Evolutionary conservation across 2,888 invertebrate species (phyloP), one percentile per base, ranked within the genome.

Genomic region (Sialis lutaria): DNA sequence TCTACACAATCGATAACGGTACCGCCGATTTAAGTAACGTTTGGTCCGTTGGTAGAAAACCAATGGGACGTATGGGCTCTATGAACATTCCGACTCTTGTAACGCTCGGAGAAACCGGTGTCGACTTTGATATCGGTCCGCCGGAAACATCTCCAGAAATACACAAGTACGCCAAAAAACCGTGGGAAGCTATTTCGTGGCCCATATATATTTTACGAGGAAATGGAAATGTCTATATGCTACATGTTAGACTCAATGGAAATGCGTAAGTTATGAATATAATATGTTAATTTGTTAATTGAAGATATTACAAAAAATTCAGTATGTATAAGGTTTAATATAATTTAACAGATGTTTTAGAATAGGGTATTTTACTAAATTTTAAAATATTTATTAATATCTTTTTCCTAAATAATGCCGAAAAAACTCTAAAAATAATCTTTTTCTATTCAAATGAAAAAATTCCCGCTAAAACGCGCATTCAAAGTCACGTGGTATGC

Each of bases 41-140:
- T 0, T 63, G 57, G 49, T 52, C 54, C 6, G 55, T 67, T 4
- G 67, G 67, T 22, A 57, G 59, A 42, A 59, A 57, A 50, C 66
- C 66, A 0, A 54, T 55, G 33, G 60, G 58, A 0, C 50, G 57
- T 6, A 59, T 65, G 48, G 64, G 65, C 3, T 60, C 62, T 8
- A 61, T 60, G 22, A 63, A 60, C 48, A 52, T 55, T 6, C 56
- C 60, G 5, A 62, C 62, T 50, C 55, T 65, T 47, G 64, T 60
- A 40, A 57, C 61, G 6, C 72, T 91, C n/a, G 92, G 91, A 0
- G 90, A 92, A 57, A 77, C 78, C 0, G 86, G 86, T 0, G 83
- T 91, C 10, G 85, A 87, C 64, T 92, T 93, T 67, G 88, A 90
- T 58, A 82, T 87, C 60, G 78, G 77, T 1, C 74, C 75, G 48